phyloP scores from a whole-genome alignment of 1,140 invertebrate genomes.

The Carcinoscorpius rotundicauda region DNA sequence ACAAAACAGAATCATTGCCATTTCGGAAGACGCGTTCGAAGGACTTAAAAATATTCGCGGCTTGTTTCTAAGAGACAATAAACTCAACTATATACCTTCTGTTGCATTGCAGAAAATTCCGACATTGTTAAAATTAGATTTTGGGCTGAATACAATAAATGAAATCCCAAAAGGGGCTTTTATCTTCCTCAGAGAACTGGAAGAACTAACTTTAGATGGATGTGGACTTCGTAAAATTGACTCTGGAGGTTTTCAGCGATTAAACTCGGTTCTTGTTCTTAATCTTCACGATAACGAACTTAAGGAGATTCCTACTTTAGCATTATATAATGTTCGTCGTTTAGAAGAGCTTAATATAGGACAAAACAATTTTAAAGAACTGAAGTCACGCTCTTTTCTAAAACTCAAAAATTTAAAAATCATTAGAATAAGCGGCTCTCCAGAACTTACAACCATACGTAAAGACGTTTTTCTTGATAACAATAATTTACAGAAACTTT shows the following conservation, averaged over 20 bases:
- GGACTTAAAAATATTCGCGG: constrained; percentile 60
- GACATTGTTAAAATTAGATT: constrained; percentile 44
- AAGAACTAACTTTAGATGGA: constrained; percentile 57
- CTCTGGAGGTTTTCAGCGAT: constrained; percentile 48
- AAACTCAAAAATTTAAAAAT: constrained; percentile 58
- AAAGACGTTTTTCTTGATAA: constrained; percentile 63
- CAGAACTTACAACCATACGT: constrained; percentile 51
- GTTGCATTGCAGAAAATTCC: constrained; percentile 52
- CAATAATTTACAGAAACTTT: constrained; percentile 60
- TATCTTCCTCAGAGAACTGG: constrained; percentile 52
- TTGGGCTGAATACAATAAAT: constrained; percentile 67
- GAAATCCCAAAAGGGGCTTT: constrained; percentile 37
- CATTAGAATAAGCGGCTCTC: constrained; percentile 61
- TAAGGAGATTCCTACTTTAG: constrained; percentile 52
- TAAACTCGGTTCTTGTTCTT: constrained; percentile 49
- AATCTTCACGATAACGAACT: constrained; percentile 62
- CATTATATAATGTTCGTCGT: constrained; percentile 61
- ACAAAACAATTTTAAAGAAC: constrained; percentile 56
- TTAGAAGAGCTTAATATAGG: constrained; percentile 68
- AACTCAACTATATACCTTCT: constrained; percentile 48
- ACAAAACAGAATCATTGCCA: constrained; percentile 65
- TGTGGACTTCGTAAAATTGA: constrained; percentile 50
- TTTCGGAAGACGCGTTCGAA: constrained; percentile 62
- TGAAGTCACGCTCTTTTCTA: constrained; percentile 56
- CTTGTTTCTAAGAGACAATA: constrained; percentile 73